These are phyloP conservation scores for Sterrhoptilus dennistouni DNA, from an alignment of 2,113 vertebrate genomes.

Conservation along the genomic window DNA sequence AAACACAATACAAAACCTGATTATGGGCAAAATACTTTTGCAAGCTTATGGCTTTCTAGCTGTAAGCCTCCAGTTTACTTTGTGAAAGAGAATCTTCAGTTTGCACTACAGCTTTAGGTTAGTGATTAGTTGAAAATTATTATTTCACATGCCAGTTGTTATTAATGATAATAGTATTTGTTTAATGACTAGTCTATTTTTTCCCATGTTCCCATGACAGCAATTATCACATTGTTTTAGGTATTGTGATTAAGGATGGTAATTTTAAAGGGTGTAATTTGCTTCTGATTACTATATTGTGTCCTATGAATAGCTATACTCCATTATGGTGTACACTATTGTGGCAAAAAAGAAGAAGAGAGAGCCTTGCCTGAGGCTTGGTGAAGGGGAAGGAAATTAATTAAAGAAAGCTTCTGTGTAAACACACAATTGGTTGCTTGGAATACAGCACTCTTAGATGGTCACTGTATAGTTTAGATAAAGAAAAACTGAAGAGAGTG, in stretches of 20 bases:
- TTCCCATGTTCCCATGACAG: not conserved
- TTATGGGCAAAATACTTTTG: not conserved
- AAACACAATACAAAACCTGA: not conserved
- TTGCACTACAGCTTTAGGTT: not conserved
- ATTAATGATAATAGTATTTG: conserved; percentile 40
- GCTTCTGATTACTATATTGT: conserved; percentile 60
- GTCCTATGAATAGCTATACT: not conserved
- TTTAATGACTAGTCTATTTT: conserved; percentile 36
- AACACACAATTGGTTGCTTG: not conserved
- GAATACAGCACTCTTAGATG: not conserved
- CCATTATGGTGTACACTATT: not conserved
- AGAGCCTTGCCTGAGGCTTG: not conserved
- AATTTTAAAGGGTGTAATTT: conserved; percentile 31
- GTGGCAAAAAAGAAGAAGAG: not conserved
- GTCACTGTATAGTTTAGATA: not conserved
- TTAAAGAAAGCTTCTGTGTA: conserved; percentile 23
- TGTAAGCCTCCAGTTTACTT: not conserved
- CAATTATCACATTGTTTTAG: conserved; percentile 30
- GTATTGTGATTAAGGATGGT: not conserved
- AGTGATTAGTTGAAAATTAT: not conserved
- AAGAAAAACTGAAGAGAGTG: not conserved
- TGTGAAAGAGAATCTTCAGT: not conserved
- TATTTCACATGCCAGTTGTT: conserved; percentile 9
- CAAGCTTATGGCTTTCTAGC: not conserved
- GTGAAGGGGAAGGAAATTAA: not conserved